Base-by-base conservation (phyloP, 2,888 invertebrate species). In the Rotaria magnacalcarata region DNA sequence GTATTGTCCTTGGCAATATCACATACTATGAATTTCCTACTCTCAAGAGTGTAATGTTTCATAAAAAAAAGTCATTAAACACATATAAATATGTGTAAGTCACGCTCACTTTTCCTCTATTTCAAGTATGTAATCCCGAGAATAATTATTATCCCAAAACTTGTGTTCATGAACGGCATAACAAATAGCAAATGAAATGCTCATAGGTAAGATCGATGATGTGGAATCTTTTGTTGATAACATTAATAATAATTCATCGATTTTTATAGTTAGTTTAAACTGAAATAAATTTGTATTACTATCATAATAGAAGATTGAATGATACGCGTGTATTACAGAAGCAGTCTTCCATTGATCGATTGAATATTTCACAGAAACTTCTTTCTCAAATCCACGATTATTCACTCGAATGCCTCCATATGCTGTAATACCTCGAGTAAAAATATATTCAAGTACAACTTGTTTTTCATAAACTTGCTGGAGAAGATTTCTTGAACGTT, bases 141-240 rank as follows among this genome's bases (percentile, higher is more conserved):
- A 21, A 47, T 24, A 80, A 47, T 80, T 80, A 80, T 80, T 80
- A 80, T 80, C 80, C 80, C 80, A 80, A 47, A 47, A 80, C 6
- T 80, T n/a, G 47, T 16, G n/a, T n/a, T 16, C 24, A 24, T 47
- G 24, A 47, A 24, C 47, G 11, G 3, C 3, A 80, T 80, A 80
- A 80, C 80, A 80, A 47, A 80, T 80, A 24, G 47, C 47, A 47
- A 80, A 80, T 7, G n/a, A 80, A 47, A 80, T 21, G 14, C 5
- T 4, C 21, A 24, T 21, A 8, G 41, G 5, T 50, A 14, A 50
- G 14, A 50, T 50, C 14, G 50, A 50, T 16, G 75, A 24, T 24
- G 75, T 52, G 16, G 52, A 52, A 52, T 52, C 16, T 14, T 52
- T 8, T 52, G 52, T 16, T 11, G 52, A 52, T 14, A 16, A 52